Evolutionary conservation across 2,113 vertebrate genomes (phyloP), one percentile per base, ranked within the genome.

Genomic region (Neofelis nebulosa): DNA sequence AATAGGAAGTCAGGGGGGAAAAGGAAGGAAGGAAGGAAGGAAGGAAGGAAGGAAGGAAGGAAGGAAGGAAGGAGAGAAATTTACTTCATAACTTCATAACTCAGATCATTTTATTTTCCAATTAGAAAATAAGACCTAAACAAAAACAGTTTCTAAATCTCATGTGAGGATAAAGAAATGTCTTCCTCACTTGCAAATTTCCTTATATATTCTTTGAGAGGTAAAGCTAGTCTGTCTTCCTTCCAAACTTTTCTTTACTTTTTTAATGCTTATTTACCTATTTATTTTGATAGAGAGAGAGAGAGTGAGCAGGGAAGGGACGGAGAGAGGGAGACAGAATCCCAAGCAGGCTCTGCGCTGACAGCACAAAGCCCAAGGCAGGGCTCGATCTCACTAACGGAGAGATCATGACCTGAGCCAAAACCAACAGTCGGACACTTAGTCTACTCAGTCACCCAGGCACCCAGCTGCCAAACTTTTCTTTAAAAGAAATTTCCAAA

Each of bases 401-500:
- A 61, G 57, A 61, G 57, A 61, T 61, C 21, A 23, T 23, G 57
- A 61, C 21, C 57, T 61, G 19, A 61, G 57, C 21, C 0, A 3
- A 61, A 61, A 61, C 57, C 8, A 25, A 61, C 21, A 61, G 57
- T 61, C 23, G 57, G 2, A 61, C 57, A 9, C 57, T 61, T 23
- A 61, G 8, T 19, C 18, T 21, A 61, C 19, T 61, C 7, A 61
- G 57, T 21, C 21, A 61, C 57, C 57, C 0, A 23, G 21, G 57
- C 7, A 7, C 57, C 57, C 57, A 61, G 23, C 21, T 61, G 57
- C 57, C 57, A 10, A 61, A 61, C 71, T 61, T 89, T 73, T 68
- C 52, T 92, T 96, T 87, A n/a, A 48, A 85, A 93, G 65, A 78
- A 83, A 50, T 92, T 81, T 21, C 27, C 52, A 82, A 94, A 89